Conservation (phyloP, 2,113 vertebrate genomes). For the Diadophis punctatus region DNA sequence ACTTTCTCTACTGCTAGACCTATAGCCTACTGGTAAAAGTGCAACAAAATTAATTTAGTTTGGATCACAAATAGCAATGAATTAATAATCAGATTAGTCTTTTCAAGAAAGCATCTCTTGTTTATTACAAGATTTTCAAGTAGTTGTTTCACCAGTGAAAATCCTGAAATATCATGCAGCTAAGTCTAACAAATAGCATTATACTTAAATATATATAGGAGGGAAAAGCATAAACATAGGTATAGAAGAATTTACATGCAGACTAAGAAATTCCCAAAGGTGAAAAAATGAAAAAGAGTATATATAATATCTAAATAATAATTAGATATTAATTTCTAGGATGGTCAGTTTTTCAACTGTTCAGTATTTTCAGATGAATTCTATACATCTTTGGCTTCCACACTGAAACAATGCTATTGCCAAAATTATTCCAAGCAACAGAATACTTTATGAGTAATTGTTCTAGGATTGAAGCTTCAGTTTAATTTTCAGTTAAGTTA, state of each 20-base stretch:
- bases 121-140: not conserved
- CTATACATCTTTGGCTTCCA: not conserved
- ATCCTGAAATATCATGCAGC: conserved; percentile 45
- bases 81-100: not conserved
- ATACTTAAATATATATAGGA: conserved; percentile 32
- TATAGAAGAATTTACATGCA: not conserved
- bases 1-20: conserved; percentile 83
- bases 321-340: conserved; percentile 12
- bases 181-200: conserved; percentile 36
- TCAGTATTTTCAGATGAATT: conserved; percentile 22
- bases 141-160: conserved; percentile 16
- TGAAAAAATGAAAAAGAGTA: conserved; percentile 11
- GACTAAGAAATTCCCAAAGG: not conserved
- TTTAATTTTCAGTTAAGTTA: conserved; percentile 3
- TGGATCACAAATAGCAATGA: conserved; percentile 7
- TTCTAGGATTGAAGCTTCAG: not conserved
- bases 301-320: not conserved
- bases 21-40: conserved; percentile 82
- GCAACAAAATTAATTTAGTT: conserved; percentile 55
- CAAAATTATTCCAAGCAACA: not conserved
- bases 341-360: conserved; percentile 8
- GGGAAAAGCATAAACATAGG: not conserved
- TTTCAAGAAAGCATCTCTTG: conserved; percentile 15
- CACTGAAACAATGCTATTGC: not conserved
- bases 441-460: not conserved